Evolutionary conservation across 2,888 invertebrate species (phyloP).

Genomic region (Epinotia demarniana): DNA sequence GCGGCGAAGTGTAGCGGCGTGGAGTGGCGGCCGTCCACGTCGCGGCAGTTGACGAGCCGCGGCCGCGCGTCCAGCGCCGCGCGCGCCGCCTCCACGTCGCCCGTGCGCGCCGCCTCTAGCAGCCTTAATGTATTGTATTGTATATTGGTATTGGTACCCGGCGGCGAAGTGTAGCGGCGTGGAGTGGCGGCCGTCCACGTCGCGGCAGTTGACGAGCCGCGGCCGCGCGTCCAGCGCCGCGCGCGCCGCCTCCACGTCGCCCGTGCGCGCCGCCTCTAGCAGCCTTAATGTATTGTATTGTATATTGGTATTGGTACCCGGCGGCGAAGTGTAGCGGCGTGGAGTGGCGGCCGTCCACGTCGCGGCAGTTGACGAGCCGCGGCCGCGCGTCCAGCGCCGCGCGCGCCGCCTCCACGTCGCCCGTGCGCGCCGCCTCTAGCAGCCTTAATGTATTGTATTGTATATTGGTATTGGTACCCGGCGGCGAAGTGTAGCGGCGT

Average conservation of each 20-base stretch:
- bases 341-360: slow-evolving; percentile 96
- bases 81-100: slow-evolving; percentile 94
- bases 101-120: slow-evolving; percentile 97
- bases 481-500: slow-evolving; percentile 99
- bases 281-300: slow-evolving; percentile 74
- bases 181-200: slow-evolving; percentile 96
- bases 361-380: slow-evolving; percentile 96
- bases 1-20: slow-evolving; percentile 99
- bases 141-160: slow-evolving; percentile 85
- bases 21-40: slow-evolving; percentile 96
- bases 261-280: slow-evolving; percentile 97
- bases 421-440: slow-evolving; percentile 97
- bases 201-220: slow-evolving; percentile 96
- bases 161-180: slow-evolving; percentile 99
- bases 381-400: slow-evolving; percentile 89
- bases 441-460: slow-evolving; percentile 74
- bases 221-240: slow-evolving; percentile 89
- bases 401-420: slow-evolving; percentile 94
- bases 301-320: slow-evolving; percentile 85
- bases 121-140: slow-evolving; percentile 74
- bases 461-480: slow-evolving; percentile 85
- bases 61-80: slow-evolving; percentile 89
- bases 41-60: slow-evolving; percentile 96
- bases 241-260: slow-evolving; percentile 94
- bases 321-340: slow-evolving; percentile 99